These are phyloP conservation scores for Trematocara caparti DNA, from an alignment of 2,797 vertebrate species.

Conservation along the genomic window DNA sequence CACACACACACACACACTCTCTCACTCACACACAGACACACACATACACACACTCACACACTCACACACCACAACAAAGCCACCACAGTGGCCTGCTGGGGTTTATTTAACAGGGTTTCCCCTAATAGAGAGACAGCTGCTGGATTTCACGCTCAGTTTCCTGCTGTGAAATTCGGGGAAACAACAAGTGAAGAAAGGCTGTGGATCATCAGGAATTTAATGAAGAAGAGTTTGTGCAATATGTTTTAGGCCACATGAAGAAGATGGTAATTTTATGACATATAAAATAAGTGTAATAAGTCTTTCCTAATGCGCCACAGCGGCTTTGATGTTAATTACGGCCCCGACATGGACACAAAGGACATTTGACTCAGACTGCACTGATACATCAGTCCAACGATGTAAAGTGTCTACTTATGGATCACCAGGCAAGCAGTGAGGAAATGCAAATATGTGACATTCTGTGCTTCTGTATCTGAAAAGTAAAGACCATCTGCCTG, in stretches of 20 bases:
- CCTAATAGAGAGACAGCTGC: slow-evolving; percentile 11
- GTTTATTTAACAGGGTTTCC: background rate
- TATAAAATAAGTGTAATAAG: background rate
- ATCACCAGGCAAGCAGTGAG: background rate
- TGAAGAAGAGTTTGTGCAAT: background rate
- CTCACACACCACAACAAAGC: background rate
- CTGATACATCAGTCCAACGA: background rate
- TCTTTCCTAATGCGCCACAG: background rate
- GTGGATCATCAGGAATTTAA: background rate
- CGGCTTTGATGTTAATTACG: background rate
- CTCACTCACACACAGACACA: too few species aligned
- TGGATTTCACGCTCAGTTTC: background rate
- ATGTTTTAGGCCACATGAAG: background rate
- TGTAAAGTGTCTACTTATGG: background rate
- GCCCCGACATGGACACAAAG: background rate
- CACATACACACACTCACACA: background rate
- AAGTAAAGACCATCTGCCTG: background rate
- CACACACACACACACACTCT: too few species aligned
- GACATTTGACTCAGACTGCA: background rate
- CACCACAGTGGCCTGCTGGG: background rate
- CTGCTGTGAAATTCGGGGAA: background rate
- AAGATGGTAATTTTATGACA: background rate
- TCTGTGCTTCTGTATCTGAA: background rate
- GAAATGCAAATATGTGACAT: background rate
- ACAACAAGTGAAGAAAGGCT: background rate